A percentile compares a stretch with the other conserved stretches of the same genome.
Conservation (phyloP, 2,113 vertebrate genomes). For the Puntigrus tetrazona region DNA sequence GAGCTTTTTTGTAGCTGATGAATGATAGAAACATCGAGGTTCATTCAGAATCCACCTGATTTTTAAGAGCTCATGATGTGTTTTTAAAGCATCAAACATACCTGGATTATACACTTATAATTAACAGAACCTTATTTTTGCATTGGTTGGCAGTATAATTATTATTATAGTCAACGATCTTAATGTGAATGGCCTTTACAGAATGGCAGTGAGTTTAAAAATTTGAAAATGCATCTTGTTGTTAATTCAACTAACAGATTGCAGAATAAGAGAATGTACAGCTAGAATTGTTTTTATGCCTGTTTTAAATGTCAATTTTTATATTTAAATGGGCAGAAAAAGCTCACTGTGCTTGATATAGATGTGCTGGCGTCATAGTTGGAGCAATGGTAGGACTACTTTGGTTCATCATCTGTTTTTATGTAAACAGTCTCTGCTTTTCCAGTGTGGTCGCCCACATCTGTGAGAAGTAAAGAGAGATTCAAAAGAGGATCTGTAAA, state of each 20-base stretch:
- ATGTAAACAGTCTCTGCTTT: neutral
- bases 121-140: no score
- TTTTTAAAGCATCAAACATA: no score
- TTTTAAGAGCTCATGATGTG: no score
- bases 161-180: no score
- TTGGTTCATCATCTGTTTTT: conserved; percentile 29
- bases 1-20: no score
- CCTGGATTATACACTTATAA: no score
- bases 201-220: no score
- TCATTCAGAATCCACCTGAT: no score
- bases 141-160: no score
- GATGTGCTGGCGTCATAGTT: neutral
- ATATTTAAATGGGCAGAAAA: neutral
- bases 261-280: neutral
- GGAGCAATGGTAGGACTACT: neutral
- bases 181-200: no score
- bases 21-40: no score
- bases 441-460: neutral
- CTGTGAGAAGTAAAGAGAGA: neutral
- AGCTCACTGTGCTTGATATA: neutral
- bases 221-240: neutral
- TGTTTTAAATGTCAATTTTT: neutral
- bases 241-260: neutral
- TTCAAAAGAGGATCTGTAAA: neutral
- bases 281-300: neutral